Evolutionary conservation across 2,113 vertebrate species (phyloP).

Genomic region (Hemichromis elongatus): DNA sequence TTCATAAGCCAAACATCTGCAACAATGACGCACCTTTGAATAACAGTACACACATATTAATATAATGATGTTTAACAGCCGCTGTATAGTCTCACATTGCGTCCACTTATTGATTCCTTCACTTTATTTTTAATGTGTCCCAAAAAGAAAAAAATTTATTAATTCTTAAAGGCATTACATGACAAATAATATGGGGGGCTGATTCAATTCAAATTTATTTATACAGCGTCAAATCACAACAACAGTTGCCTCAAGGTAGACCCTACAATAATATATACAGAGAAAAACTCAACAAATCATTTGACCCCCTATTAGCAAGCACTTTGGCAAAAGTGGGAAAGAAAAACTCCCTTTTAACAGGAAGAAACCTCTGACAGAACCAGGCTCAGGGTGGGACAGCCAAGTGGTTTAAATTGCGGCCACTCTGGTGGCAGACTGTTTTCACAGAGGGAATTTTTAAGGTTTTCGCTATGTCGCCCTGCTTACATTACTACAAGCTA

Average conservation of each 20-base stretch:
- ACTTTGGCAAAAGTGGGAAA: neutral
- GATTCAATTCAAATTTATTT: neutral
- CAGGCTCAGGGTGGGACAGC: accelerated
- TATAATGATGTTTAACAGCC: neutral
- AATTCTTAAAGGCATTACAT: neutral
- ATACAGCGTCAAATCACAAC: neutral
- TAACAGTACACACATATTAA: neutral
- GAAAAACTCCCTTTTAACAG: neutral
- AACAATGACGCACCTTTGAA: constrained; percentile 32
- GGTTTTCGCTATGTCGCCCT: neutral
- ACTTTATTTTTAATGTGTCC: neutral
- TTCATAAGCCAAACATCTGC: constrained; percentile 62
- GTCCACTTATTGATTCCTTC: neutral
- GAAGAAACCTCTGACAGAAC: accelerated
- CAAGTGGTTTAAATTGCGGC: neutral
- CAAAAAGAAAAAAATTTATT: neutral
- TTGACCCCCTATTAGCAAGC: neutral
- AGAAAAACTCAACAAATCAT: neutral
- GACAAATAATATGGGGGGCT: neutral
- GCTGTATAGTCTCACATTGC: neutral
- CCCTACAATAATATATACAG: neutral
- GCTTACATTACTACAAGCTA: neutral
- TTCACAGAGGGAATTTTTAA: neutral
- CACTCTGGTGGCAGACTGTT: neutral
- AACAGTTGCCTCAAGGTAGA: neutral